Evolutionary conservation across 2,113 vertebrate species (phyloP).

Genomic region (Mormyrus lacerda): DNA sequence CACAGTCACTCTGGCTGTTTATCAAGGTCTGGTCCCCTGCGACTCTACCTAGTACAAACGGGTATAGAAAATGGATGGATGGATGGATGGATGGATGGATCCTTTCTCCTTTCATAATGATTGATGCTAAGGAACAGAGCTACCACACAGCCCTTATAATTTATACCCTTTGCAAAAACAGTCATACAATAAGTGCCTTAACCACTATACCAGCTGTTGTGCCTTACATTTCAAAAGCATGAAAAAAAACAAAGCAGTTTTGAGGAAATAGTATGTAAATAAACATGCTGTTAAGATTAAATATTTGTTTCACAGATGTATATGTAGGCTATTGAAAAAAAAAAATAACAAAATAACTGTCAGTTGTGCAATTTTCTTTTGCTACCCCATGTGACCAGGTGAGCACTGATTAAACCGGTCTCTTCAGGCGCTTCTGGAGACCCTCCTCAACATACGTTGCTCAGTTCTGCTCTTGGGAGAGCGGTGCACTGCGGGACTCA

Average conservation of each 20-base stretch:
- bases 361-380: background rate
- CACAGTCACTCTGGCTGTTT: background rate
- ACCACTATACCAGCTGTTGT: background rate
- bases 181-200: background rate
- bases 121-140: background rate
- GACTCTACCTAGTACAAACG: background rate
- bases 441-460: background rate
- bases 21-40: background rate
- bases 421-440: background rate
- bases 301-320: background rate
- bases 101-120: background rate
- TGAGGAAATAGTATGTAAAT: background rate
- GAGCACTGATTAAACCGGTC: background rate
- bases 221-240: background rate
- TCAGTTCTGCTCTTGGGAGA: background rate
- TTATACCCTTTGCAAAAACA: background rate
- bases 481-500: background rate
- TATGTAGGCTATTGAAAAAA: background rate
- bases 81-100: background rate
- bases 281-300: background rate
- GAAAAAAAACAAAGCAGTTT: background rate
- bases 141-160: background rate
- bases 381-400: background rate
- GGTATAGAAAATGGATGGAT: background rate
- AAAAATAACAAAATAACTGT: background rate